Conservation (phyloP, 92 coral and sea anemone species). For the Paramuricea clavata region DNA sequence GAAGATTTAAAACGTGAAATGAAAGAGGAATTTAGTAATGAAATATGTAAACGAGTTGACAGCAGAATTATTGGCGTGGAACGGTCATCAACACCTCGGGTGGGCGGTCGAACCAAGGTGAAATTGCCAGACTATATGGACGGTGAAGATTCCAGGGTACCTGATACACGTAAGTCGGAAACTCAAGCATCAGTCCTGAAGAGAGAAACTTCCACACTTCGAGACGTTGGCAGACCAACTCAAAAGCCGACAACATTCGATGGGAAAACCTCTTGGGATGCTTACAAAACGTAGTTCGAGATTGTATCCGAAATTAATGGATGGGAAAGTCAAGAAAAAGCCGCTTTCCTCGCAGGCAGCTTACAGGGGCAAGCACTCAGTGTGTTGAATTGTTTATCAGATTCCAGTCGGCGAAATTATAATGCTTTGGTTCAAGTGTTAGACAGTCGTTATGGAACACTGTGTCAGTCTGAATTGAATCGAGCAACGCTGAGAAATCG, state of each 20-base stretch:
- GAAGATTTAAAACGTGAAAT: neutral
- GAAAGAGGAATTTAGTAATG: neutral
- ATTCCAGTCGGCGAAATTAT: conserved; percentile 12
- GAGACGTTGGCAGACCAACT: neutral
- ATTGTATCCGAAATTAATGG: conserved; percentile 21
- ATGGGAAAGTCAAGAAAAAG: neutral
- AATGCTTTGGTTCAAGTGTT: conserved; percentile 6
- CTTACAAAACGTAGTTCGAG: conserved; percentile 20
- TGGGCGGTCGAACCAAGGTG: neutral
- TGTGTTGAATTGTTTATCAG: neutral
- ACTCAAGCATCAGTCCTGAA: neutral
- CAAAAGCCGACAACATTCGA: conserved; percentile 17
- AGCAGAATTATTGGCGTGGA: neutral
- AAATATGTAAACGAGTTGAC: neutral
- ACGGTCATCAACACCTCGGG: neutral
- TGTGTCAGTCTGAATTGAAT: conserved; percentile 7
- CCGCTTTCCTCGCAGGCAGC: conserved; percentile 8
- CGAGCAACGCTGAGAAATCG: conserved; percentile 1
- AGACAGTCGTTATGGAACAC: conserved; percentile 7
- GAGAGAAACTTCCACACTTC: neutral
- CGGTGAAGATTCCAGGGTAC: neutral
- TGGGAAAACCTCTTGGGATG: conserved; percentile 27
- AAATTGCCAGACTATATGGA: neutral
- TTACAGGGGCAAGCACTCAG: conserved; percentile 18
- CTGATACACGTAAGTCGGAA: neutral